Percentiles rank a stretch among this genome's conserved stretches.
Conservation (phyloP, 1,140 invertebrate genomes). For the Meloidogyne exigua region DNA sequence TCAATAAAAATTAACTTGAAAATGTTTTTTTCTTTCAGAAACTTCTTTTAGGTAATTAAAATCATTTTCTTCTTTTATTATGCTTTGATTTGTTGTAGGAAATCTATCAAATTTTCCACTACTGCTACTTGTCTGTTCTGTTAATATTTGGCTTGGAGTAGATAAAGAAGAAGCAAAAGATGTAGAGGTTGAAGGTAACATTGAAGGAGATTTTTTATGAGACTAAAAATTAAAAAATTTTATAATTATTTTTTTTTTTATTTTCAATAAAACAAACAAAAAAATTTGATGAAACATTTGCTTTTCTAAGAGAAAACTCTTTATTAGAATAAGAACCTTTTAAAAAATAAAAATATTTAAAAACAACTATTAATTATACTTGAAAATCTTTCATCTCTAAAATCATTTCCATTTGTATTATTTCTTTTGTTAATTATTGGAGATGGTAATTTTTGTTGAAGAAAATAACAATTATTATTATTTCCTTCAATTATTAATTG, state of each 20-base stretch:
- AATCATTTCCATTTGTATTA: not conserved
- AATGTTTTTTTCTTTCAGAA: not conserved
- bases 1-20: not conserved
- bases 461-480: not conserved
- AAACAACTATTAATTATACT: not conserved
- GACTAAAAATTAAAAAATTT: not conserved
- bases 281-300: not conserved
- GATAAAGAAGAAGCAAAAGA: not conserved
- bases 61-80: not conserved
- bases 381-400: slow-evolving; percentile 1
- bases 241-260: too few species aligned
- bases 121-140: not conserved
- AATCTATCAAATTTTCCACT: not conserved
- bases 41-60: not conserved
- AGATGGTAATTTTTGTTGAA: not conserved
- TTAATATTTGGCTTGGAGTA: not conserved
- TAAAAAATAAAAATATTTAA: not conserved
- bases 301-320: not conserved
- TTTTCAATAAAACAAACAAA: not conserved
- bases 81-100: not conserved
- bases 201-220: not conserved
- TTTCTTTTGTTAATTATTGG: not conserved
- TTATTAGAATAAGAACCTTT: slow-evolving; percentile 1
- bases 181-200: not conserved
- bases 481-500: too few species aligned